These are phyloP conservation scores for Centrocercus urophasianus DNA, from an alignment of 2,113 vertebrate species.

Conservation along the genomic window DNA sequence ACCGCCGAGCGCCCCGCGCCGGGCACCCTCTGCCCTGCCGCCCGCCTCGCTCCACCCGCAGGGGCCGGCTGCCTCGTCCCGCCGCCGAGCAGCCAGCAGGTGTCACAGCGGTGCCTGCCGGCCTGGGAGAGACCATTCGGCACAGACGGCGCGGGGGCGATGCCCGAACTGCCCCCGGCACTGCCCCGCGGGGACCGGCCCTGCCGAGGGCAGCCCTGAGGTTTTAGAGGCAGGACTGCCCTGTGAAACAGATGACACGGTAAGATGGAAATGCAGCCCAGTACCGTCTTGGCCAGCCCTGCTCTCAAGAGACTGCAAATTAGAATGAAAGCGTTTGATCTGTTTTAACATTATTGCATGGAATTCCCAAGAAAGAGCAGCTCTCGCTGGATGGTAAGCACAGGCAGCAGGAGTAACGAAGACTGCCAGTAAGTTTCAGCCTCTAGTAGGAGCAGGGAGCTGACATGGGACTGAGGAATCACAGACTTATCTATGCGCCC, in stretches of 20 bases:
- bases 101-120: neutral
- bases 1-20: neutral
- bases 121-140: constrained; percentile 30
- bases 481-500: neutral
- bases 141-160: neutral
- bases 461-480: neutral
- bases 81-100: neutral
- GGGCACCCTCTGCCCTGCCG: neutral
- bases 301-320: neutral
- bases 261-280: neutral
- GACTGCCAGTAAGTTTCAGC: neutral
- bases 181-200: neutral
- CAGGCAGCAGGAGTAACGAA: neutral
- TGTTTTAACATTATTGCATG: neutral
- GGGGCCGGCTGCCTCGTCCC: neutral
- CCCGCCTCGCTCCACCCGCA: constrained; percentile 4
- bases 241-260: fast-evolving
- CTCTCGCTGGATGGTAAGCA: neutral
- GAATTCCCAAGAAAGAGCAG: neutral
- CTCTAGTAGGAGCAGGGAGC: neutral
- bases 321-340: neutral
- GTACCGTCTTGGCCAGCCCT: neutral
- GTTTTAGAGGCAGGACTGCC: neutral
- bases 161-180: neutral
- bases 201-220: too few species aligned